Base-by-base conservation (phyloP, 2,888 invertebrate genomes). In the Liposcelis brunnea region DNA sequence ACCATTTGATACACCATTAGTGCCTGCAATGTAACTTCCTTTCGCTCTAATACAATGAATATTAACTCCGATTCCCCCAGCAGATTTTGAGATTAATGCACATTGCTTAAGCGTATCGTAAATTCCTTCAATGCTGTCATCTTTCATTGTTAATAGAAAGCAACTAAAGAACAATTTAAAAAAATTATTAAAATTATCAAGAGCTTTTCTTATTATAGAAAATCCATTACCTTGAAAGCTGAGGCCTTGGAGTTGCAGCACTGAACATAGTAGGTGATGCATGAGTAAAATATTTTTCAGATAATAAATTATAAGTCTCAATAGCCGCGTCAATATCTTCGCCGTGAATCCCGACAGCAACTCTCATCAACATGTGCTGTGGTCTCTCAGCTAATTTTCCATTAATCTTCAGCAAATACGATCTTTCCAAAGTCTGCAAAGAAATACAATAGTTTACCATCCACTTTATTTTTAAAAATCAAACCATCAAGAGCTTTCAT, bases 321-420 rank as follows among this genome's bases (percentile, higher is more conserved):
- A 98, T 87, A 11, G 82, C 95, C 11, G 78, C 72, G 50, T 89
- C 87, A 49, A 98, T 83, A 59, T 98, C 86, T 52, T 89, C 81
- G 1, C 83, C 84, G 60, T 98, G 98, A 55, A 98, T 93, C 11
- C 95, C 97, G 49, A 99, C 82, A 2, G 97, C 68, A 1, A 95
- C 95, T 55, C 98, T 69, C 98, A 98, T 98, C 47, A 98, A 65
- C 94, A 98, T 89, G 57, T 98, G 95, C 59, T 98, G 97, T 0
- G 98, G 98, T 21, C 98, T 74, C 63, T 98, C 98, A 1, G 76
- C 93, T 43, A 94, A 83, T 73, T 89, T 89, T 0, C 81, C 82
- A 60, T 89, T 73, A 44, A 94, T 85, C 66, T 86, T 91, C 47
- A 97, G 65, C 51, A 98, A 67, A 62, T 98, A 98, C 1, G 95